Conservation (phyloP, 2,113 vertebrate genomes). For the Hypanus sabinus region DNA sequence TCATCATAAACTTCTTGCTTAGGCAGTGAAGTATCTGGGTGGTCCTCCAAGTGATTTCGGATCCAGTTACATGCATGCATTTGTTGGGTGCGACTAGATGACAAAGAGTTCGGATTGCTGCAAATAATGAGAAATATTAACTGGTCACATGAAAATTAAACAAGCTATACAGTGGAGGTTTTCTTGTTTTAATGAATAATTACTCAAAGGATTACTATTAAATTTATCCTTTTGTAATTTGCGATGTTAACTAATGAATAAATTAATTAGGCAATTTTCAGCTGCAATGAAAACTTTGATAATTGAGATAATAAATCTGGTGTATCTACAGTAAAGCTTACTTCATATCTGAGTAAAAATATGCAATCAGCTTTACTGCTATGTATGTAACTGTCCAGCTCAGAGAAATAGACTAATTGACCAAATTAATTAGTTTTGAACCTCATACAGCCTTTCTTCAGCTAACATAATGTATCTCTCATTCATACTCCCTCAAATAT, state of each 20-base stretch:
- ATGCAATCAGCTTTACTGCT: neutral
- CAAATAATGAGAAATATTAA: conserved; percentile 35
- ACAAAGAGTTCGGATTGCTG: conserved; percentile 85
- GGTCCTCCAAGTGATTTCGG: conserved; percentile 88
- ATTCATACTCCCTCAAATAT: too few species aligned
- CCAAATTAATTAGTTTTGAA: too few species aligned
- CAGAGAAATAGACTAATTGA: too few species aligned
- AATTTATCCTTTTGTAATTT: neutral
- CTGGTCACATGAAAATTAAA: neutral
- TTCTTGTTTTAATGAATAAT: neutral
- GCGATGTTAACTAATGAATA: neutral
- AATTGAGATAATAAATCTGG: neutral
- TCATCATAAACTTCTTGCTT: conserved; percentile 98
- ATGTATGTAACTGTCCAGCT: neutral
- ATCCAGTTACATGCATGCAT: conserved; percentile 97
- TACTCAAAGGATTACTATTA: neutral
- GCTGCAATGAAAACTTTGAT: neutral
- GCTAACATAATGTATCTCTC: too few species aligned
- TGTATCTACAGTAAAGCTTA: neutral
- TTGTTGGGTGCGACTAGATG: conserved; percentile 92
- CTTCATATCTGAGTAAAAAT: neutral
- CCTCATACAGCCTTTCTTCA: too few species aligned
- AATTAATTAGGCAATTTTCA: neutral
- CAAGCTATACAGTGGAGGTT: neutral
- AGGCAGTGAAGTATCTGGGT: conserved; percentile 94